Base-by-base conservation (phyloP, 2,888 invertebrate genomes). In the Pycnomerus fuliginosus region DNA sequence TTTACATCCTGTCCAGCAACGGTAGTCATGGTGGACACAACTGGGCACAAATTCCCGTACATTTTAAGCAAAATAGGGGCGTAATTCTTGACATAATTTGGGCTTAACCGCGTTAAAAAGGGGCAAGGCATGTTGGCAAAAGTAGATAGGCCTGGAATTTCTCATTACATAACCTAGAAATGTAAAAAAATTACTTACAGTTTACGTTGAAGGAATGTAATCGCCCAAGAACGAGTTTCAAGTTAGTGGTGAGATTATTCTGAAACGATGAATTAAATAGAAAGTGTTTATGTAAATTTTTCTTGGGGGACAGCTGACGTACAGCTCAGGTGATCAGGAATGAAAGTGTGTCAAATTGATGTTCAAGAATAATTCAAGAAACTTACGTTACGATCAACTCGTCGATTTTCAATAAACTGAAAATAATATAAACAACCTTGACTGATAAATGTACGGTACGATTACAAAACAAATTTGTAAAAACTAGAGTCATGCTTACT, bases 11-110 rank as follows among this genome's bases (percentile, higher is more conserved):
- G 22, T 2, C 42, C 43, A 16, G 20, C 56, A 17, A 60, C 31
- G 25, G 61, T 60, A 38, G 63, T 67, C 36, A 73, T 56, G 44
- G 84, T 76, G 10, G 85, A 80, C 68, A 86, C 74, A 13, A 89
- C 83, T 3, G 92, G 92, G 63, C 92, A 93, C 61, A 85, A 85
- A 59, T 82, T 83, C 17, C 86, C 87, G 69, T 90, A 92, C 58
- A 82, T 84, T 72, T 88, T 88, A 62, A 90, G 72, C 56, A 93
- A 74, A 38, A 78, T 77, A 25, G 84, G 76, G 30, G 86, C 87
- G 75, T 93, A 90, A 72, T 89, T 90, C 55, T 87, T 84, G 51
- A 92, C 80, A 74, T 87, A 92, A 63, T 83, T 82, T 54, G 85
- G 78, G 62, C 86, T 87, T 50, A 92, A 76, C 54, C 87, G 84